Evolutionary conservation across 2,113 vertebrate genomes (phyloP), one percentile per base, ranked within the genome.

Genomic region (Andinoacara biseriatus): DNA sequence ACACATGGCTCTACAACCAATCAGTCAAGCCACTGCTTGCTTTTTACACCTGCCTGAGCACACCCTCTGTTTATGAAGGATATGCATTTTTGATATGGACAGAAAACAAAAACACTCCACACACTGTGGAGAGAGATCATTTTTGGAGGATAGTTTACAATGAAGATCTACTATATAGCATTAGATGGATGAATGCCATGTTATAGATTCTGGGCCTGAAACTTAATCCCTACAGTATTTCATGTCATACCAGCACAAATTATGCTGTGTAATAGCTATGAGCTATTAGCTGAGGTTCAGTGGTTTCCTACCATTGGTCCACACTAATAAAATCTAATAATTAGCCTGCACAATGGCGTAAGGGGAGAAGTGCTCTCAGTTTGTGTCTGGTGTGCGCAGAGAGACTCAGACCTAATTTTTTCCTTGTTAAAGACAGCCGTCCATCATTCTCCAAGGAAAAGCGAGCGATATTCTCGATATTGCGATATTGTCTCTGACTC

Each of bases 321-420:
- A 78, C 69, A 63, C 76, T 90, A 81, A 89, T 92, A 74, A 58
- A 77, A 88, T 91, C 62, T 35, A 49, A 86, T 92, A 91, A 93
- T 93, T 92, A 93, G 76, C 72, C 54, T 67, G 86, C 72, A 80
- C 76, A 76, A 75, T 74, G 74, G 78, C 40, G 22, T 57, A 81
- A 86, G 76, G 82, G 76, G 63, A 87, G 78, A 83, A 46, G 79
- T 57, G 81, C 80, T 87, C 49, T 75, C 62, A 49, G 17, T 26
- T 63, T 80, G 76, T 81, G 78, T 29, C 35, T 61, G 62, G 60
- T 11, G 67, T 58, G 79, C 49, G 85, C 57, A 46, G 76, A 81
- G 79, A 88, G 72, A 80, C 63, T 81, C 79, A 80, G 82, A 92
- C 78, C 91, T 93, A 26, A 92, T 93, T 93, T 78, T 78, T 85